Evolutionary conservation across 2,113 vertebrate genomes (phyloP).

Genomic region (Brachyistius frenatus): DNA sequence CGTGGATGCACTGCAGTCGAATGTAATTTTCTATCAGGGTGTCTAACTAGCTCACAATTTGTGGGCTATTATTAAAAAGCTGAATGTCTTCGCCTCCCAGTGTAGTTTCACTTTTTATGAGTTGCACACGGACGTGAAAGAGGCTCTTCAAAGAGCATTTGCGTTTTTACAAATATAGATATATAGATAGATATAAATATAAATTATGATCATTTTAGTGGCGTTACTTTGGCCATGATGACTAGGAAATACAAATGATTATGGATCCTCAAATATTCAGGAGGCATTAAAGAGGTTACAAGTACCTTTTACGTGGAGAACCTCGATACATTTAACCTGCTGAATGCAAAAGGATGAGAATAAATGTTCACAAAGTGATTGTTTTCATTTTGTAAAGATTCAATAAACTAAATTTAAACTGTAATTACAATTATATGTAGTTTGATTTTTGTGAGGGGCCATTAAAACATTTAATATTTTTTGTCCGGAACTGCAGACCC

Average conservation of each 20-base stretch:
- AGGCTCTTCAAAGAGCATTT: background rate
- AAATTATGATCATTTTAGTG: conserved; percentile 2
- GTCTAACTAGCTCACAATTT: background rate
- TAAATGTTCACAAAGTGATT: background rate
- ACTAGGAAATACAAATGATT: background rate
- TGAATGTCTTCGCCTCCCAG: background rate
- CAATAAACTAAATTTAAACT: background rate
- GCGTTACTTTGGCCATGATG: background rate
- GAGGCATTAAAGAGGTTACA: conserved; percentile 1
- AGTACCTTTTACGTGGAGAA: background rate
- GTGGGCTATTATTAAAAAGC: background rate
- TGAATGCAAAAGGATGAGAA: conserved; percentile 2
- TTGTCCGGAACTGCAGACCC: background rate
- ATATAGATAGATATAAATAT: too few relatives aligned
- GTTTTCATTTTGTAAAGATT: background rate
- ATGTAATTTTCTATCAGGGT: background rate
- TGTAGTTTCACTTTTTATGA: background rate
- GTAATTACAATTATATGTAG: background rate
- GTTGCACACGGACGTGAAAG: background rate
- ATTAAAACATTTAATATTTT: background rate
- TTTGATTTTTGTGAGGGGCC: background rate
- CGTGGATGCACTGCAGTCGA: background rate
- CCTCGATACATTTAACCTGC: background rate
- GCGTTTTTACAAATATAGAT: background rate
- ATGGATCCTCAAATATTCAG: background rate